Percentiles rank a stretch among this genome's conserved stretches.
These are phyloP conservation scores for Anagyrus pseudococci DNA, from an alignment of 2,888 invertebrate genomes.

Conservation along the genomic window DNA sequence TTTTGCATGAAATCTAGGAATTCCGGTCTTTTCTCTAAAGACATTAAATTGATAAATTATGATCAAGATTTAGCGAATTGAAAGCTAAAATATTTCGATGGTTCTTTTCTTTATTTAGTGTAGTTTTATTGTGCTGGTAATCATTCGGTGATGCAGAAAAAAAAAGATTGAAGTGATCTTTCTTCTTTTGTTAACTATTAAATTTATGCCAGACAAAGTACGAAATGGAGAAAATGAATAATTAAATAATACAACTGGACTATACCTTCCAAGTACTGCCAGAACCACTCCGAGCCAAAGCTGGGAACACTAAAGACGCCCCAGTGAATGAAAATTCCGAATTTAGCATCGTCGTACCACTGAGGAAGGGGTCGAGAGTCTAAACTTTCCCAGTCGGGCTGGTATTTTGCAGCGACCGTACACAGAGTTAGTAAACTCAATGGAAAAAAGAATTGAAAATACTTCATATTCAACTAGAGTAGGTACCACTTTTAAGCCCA, in stretches of 20 bases:
- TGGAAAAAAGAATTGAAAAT: background rate
- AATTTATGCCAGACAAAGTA: too few relatives aligned
- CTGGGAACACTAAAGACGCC: constrained; percentile 91
- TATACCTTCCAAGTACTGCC: constrained; percentile 80
- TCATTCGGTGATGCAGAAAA: too few relatives aligned
- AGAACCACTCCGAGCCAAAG: constrained; percentile 91
- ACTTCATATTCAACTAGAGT: background rate
- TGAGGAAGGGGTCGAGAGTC: constrained; percentile 81
- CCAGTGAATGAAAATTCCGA: constrained; percentile 94
- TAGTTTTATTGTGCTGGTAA: too few relatives aligned
- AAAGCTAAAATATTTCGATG: too few relatives aligned
- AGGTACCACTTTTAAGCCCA: background rate
- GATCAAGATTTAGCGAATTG: background rate
- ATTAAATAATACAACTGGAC: too few relatives aligned
- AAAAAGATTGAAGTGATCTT: too few relatives aligned
- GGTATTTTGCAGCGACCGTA: constrained; percentile 59
- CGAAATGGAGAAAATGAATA: too few relatives aligned
- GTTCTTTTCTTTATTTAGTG: too few relatives aligned
- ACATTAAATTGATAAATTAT: too few relatives aligned
- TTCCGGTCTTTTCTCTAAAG: constrained; percentile 58
- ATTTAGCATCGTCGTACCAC: constrained; percentile 91
- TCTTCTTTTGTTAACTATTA: constrained; percentile 31
- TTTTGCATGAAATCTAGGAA: constrained; percentile 76
- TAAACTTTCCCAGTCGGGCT: constrained; percentile 83
- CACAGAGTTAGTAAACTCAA: too few relatives aligned